Evolutionary conservation across 2,113 vertebrate genomes (phyloP).

Genomic region (Cairina moschata): DNA sequence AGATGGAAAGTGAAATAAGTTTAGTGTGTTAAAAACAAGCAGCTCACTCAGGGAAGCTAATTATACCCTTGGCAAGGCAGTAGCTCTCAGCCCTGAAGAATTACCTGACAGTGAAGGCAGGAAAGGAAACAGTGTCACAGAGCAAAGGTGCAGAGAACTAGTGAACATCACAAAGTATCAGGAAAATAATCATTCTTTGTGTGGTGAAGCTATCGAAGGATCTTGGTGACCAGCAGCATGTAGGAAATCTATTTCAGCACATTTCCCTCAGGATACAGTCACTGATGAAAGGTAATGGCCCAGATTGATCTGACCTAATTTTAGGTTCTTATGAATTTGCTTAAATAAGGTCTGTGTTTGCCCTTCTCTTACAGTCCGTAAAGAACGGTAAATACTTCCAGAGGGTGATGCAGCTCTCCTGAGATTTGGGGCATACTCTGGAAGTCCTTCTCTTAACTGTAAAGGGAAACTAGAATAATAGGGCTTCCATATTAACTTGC

Average conservation of each 20-base stretch:
- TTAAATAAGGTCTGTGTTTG: conserved; percentile 30
- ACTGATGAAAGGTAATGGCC: conserved; percentile 26
- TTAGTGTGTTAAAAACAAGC: background rate
- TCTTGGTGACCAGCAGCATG: background rate
- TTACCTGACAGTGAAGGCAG: background rate
- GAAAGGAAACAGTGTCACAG: background rate
- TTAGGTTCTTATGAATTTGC: conserved; percentile 27
- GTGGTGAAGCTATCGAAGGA: background rate
- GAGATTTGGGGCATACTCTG: background rate
- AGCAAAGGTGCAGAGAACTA: background rate
- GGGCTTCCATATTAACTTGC: background rate
- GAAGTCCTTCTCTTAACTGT: background rate
- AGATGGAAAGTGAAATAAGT: background rate
- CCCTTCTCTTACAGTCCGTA: background rate
- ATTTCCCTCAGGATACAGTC: background rate
- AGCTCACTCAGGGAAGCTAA: background rate
- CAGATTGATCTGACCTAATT: conserved; percentile 42
- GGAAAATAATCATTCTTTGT: background rate
- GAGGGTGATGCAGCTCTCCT: background rate
- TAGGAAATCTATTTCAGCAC: background rate
- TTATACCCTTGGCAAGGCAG: background rate
- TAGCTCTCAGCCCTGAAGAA: background rate
- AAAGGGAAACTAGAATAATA: background rate
- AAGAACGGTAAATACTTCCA: background rate
- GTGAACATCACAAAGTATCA: background rate